Evolutionary conservation across 2,113 vertebrate genomes (phyloP).

Genomic region (Pelusios castaneus): DNA sequence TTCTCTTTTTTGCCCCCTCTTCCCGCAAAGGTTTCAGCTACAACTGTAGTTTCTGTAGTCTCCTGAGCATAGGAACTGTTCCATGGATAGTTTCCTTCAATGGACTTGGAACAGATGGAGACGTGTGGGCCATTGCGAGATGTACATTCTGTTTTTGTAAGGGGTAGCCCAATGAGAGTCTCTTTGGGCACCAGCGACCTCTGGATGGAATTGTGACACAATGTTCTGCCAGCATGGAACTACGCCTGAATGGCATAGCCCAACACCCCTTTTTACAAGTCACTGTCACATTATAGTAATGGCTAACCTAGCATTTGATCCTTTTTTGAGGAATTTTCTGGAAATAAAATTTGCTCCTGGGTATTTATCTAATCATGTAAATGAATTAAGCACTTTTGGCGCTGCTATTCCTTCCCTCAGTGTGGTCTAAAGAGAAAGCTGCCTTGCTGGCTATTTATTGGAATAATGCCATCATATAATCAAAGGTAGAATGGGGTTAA

Average conservation of each 20-base stretch:
- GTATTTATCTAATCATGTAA: neutral
- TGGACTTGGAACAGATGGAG: neutral
- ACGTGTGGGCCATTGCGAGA: neutral
- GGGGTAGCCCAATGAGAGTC: neutral
- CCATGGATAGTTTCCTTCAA: neutral
- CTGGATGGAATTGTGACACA: neutral
- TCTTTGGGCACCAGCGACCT: neutral
- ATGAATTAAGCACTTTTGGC: neutral
- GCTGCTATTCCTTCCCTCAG: neutral
- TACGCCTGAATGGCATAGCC: slow-evolving; percentile 1
- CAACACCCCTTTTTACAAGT: neutral
- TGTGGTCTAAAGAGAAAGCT: neutral
- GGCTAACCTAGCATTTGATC: neutral
- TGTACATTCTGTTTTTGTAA: neutral
- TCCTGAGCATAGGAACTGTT: neutral
- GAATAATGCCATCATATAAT: neutral
- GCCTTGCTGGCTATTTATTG: neutral
- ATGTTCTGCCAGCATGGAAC: neutral
- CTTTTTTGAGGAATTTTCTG: neutral
- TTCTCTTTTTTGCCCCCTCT: neutral
- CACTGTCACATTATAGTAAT: neutral
- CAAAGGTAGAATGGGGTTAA: neutral
- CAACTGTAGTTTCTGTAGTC: neutral
- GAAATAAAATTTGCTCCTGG: neutral
- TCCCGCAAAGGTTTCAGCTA: neutral